Evolutionary conservation across 1,140 invertebrate species (phyloP), one percentile per base, ranked within the genome.

Genomic region (Ectropis grisescens): DNA sequence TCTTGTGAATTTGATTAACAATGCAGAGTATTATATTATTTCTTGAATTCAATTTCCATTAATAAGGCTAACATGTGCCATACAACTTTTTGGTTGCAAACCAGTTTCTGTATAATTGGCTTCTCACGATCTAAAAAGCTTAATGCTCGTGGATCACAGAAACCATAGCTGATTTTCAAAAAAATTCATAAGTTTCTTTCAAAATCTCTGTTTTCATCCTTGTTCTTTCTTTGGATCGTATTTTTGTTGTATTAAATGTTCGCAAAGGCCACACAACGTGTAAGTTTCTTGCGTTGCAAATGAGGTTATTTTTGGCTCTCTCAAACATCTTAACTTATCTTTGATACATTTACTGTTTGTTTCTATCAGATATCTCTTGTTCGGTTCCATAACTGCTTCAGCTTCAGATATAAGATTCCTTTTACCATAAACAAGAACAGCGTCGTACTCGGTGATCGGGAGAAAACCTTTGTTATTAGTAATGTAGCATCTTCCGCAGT

Each of bases 391-490:
- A 12, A 29, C 15, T 1, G 50, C 35, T 8, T 24, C 12, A 2
- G 33, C 16, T 2, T 47, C 30, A 2, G 25, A 8, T 1, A 44
- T 13, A 10, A 35, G 8, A 6, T 13, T 35, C 1, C 16, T 7
- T 3, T 48, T 30, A 0, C 37, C 47, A 3, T 34, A 8, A 2
- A 47, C 24, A 2, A 59, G 28, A 5, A 59, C 22, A 0, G 52
- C 56, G 16, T 59, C 52, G 30, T 47, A 59, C 30, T 47, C 43
- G 10, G 22, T 46, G 27, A 50, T 32, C 1, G 56, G 56, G 11
- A 56, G 19, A 13, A 59, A 49, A 0, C 56, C 56, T 13, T 26
- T 40, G 35, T 59, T 59, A 27, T 59, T 56, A 0, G 56, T 59
- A 2, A 59, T 40, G 27, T 52, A 59, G 22, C 56, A 59, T 2